phyloP scores from a whole-genome alignment of 2,888 invertebrate species.

The Cryptosula pallasiana region DNA sequence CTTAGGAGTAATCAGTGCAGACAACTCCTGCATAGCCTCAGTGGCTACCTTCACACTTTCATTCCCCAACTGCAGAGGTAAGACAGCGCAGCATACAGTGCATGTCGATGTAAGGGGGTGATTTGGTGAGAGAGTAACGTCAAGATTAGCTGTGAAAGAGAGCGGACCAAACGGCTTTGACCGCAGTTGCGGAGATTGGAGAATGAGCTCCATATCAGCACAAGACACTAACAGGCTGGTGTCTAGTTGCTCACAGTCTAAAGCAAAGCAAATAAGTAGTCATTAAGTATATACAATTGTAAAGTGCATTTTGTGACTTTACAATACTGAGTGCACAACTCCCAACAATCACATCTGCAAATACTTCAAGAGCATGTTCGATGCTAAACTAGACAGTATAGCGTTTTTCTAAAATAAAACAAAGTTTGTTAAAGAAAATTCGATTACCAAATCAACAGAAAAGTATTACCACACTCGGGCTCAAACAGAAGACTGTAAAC shows the following conservation, averaged over 20 bases:
- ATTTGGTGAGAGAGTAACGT: not conserved
- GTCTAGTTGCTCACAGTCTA: slow-evolving; percentile 8
- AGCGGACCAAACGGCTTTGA: not conserved
- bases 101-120: not conserved
- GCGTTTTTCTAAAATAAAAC: too few relatives aligned
- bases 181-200: not conserved
- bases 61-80: not conserved
- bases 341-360: too few relatives aligned
- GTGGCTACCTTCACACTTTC: not conserved
- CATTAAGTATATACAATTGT: not conserved
- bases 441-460: too few relatives aligned
- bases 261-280: not conserved
- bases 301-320: not conserved
- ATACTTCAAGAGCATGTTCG: too few relatives aligned
- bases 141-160: not conserved
- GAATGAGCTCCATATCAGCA: not conserved
- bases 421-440: too few relatives aligned
- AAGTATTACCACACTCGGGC: too few relatives aligned
- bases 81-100: not conserved
- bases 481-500: too few relatives aligned
- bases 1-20: too few relatives aligned
- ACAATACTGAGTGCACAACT: not conserved
- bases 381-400: too few relatives aligned
- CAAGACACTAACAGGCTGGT: not conserved
- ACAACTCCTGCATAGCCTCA: not conserved